Evolutionary conservation across 1,140 invertebrate genomes (phyloP).

Genomic region (Polypedilum vanderplanki): DNA sequence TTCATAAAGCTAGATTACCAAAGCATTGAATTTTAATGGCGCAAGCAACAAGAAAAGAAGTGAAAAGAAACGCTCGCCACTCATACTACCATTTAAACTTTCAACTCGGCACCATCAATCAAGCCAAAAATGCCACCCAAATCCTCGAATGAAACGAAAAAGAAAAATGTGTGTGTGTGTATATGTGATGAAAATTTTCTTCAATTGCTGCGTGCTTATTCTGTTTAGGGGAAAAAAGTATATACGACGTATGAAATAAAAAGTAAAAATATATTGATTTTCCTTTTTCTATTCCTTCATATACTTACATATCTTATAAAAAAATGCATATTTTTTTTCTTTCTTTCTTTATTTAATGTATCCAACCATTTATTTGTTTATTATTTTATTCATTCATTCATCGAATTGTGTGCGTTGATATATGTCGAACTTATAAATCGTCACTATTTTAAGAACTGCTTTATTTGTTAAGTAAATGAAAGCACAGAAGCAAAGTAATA

Average conservation of each 20-base stretch:
- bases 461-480: neutral
- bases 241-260: neutral
- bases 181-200: conserved; percentile 4
- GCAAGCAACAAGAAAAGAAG: conserved; percentile 24
- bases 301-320: neutral
- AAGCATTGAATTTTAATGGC: conserved; percentile 55
- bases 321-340: no score
- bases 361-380: conserved; percentile 22
- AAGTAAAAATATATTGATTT: conserved; percentile 20
- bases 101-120: conserved; percentile 10
- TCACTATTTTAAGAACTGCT: neutral
- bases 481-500: neutral
- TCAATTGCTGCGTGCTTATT: conserved; percentile 16
- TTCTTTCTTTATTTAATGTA: neutral
- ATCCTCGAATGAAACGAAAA: neutral
- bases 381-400: conserved; percentile 31
- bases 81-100: conserved; percentile 16
- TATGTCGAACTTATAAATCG: neutral
- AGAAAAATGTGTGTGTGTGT: neutral
- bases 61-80: neutral
- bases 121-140: conserved; percentile 1
- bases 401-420: conserved; percentile 10
- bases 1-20: conserved; percentile 94
- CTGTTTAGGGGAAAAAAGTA: neutral
- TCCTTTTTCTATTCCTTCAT: conserved; percentile 2